Conservation (phyloP, 2,797 vertebrate species). For the Sebastiscus tertius region DNA sequence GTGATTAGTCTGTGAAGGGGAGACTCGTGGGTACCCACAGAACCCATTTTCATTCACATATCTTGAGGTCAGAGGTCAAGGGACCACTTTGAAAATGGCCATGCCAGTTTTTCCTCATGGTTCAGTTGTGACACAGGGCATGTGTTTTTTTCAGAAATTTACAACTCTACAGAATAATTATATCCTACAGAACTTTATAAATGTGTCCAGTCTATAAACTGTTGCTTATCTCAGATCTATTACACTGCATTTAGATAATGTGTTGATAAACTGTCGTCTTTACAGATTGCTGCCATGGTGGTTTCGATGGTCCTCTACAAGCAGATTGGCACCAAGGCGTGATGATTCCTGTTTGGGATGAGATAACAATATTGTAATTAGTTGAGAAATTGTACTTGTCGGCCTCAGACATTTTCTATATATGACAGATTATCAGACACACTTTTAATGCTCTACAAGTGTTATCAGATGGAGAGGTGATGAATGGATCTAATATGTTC, state of each 20-base stretch:
- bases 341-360: not conserved
- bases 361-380: not conserved
- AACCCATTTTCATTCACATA: too few species aligned
- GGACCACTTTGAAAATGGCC: too few species aligned
- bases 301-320: constrained; percentile 79
- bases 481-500: not conserved
- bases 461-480: not conserved
- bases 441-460: not conserved
- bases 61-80: too few species aligned
- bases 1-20: too few species aligned
- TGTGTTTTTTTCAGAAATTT: not conserved
- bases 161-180: not conserved
- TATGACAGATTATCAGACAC: not conserved
- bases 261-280: constrained; percentile 20
- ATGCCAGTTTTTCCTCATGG: not conserved
- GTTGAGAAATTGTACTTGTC: not conserved
- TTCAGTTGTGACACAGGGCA: not conserved
- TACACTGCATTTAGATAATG: not conserved
- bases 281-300: constrained; percentile 80
- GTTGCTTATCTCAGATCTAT: not conserved
- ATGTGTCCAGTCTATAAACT: not conserved
- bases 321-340: constrained; percentile 24
- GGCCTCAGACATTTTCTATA: not conserved
- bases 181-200: not conserved
- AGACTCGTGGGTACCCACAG: too few species aligned